Evolutionary conservation across 2,888 invertebrate species (phyloP), one percentile per base, ranked within the genome.

Genomic region (Archips xylosteana): DNA sequence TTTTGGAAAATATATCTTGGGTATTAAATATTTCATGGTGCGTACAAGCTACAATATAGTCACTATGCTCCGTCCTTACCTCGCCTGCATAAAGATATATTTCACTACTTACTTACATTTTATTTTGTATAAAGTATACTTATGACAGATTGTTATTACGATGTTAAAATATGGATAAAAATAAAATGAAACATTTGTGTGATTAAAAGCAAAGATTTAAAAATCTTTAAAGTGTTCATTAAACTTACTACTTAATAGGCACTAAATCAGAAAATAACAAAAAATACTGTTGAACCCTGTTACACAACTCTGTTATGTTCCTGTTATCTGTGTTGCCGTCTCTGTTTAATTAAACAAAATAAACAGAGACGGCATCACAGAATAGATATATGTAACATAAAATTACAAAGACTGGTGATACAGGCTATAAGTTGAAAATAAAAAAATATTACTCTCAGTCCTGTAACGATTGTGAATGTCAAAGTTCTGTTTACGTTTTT

Each of bases 21-120:
- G 66, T 77, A 71, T 65, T 69, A 49, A 67, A 64, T 63, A 66
- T 68, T 34, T 73, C 68, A 47, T 81, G 81, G 84, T 88, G 85
- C 87, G 87, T 87, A 86, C 85, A 83, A 78, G 81, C 85, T 81
- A 83, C 81, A 78, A 75, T 70, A 74, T 71, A 71, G 78, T 74
- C 79, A 79, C 76, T 81, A 77, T 78, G 86, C 85, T 90, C 90
- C 89, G 89, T 90, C 90, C 89, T 86, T 82, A 79, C 81, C 77
- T 78, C 84, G 87, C 82, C 83, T 88, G 83, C 83, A 81, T 83
- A 83, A 70, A 70, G 39, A 72, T 79, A 78, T 84, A 83, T 83
- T 82, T 79, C 79, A 79, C 77, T 81, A 81, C 80, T 76, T 80
- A 81, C 76, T 77, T 75, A 76, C 69, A 74, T 75, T 75, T 77